Evolutionary conservation across 1,140 invertebrate genomes (phyloP), one percentile per base, ranked within the genome.

Genomic region (Pseudomyrmex pallidus): DNA sequence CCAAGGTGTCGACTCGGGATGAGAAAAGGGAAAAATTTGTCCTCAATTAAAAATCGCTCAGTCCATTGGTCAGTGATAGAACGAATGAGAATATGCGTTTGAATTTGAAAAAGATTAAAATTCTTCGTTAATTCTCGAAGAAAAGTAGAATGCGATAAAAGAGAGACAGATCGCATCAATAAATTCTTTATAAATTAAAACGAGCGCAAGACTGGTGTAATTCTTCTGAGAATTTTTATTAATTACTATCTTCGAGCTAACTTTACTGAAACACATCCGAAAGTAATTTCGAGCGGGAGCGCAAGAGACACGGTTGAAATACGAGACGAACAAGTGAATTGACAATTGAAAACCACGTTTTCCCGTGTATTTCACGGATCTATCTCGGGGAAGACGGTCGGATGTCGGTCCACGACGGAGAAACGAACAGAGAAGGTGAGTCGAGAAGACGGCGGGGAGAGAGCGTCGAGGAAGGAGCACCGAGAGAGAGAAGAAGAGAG

Each of bases 391-490:
- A 88, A 86, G 82, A 83, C 63, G 80, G 35, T 35, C 35, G 35
- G 35, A 84, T 57, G 80, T 80, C 62, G 82, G 80, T 85, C 44
- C 50, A 66, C 66, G 70, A 67, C 48, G 78, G 62, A 73, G 85
- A 86, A 80, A 80, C 52, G 72, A 74, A 83, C 68, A 74, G 68
- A 70, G 63, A 35, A 52, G 61, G 77, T 84, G 86, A 61, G 50
- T 35, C 56, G 82, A 84, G 72, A 83, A 74, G 74, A 70, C 63
- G 87, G 73, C 84, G 87, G 83, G 87, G 73, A 86, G 87, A 85
- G 87, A 83, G 82, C 82, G 52, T 35, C 35, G 77, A 80, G 57
- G 64, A 72, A 80, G 83, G 62, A 82, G 50, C 9, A 44, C 72
- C 74, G 78, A 66, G 67, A 56, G 48, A 67, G 70, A 63, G 66